Base-by-base conservation (phyloP, 2,797 vertebrate species). In the Pseudomugil tenellus region DNA sequence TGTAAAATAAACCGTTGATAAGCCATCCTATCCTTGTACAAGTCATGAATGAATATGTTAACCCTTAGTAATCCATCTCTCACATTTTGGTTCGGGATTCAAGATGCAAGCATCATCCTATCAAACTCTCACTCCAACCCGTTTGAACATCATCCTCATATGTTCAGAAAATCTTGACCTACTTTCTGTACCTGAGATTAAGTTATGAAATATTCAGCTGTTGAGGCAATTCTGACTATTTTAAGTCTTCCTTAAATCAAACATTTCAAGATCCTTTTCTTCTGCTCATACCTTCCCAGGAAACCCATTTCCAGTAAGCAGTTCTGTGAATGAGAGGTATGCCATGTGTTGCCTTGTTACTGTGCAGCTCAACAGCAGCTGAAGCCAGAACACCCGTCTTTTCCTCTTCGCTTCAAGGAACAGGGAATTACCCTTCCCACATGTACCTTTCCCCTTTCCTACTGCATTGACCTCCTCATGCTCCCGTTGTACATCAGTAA, bases 361-460 rank as follows among this genome's bases (percentile, higher is more conserved):
- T 89, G 77, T 89, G 59, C 67, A 3, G 57, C 69, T 46, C 28
- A 80, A 80, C 55, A 37, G 58, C 71, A 55, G 58, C 61, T 67
- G 53, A 58, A 28, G 63, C 77, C 65, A 70, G 72, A 69, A 65
- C 67, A 83, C 84, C 76, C 17, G 54, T 78, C 65, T 84, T 87
- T 91, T 90, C 88, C 87, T 86, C 72, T 83, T 37, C 68, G 16
- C 79, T 87, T 85, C 65, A 41, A 87, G 76, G 80, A 90, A 88
- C 67, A 83, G 67, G 78, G 55, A 74, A 76, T 55, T 70, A 80
- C 73, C 78, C 78, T 78, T 81, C 78, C 70, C 48, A 64, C 41
- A 60, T 81, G 63, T 69, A 74, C 80, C 67, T 78, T 81, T 87
- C 81, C 83, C 81, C 79, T 70, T 83, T 83, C 74, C 80, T 64